Evolutionary conservation across 1,140 invertebrate genomes (phyloP), one percentile per base, ranked within the genome.

Genomic region (Parasteatoda tepidariorum): DNA sequence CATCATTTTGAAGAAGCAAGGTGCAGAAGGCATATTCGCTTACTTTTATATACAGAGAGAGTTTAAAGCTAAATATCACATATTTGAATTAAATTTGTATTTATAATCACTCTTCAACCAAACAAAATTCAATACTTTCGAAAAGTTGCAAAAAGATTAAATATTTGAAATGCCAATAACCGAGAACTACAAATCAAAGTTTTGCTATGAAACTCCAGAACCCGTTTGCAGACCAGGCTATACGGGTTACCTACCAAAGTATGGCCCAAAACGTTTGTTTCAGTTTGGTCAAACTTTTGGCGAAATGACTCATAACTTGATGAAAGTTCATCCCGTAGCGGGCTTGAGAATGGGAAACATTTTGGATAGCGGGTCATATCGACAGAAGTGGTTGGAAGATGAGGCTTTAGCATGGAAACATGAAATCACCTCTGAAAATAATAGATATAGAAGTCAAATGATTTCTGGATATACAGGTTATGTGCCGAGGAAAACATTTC

Each of bases 131-230:
- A n/a, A n/a, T n/a, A n/a, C n/a, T n/a, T n/a, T n/a, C n/a, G n/a
- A n/a, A n/a, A n/a, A n/a, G n/a, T n/a, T n/a, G n/a, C n/a, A n/a
- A n/a, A n/a, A n/a, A n/a, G n/a, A n/a, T n/a, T n/a, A n/a, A n/a
- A n/a, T n/a, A 41, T 13, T 41, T 41, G 13, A 41, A 41, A 78
- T 78, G 75, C 75, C 75, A 15, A 38, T 55, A 0, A 3, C 38
- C 0, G 75, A 78, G 34, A 22, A 78, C 15, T 78, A 78, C 28
- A 22, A 54, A 24, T 5, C 41, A 15, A 66, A 67, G 18, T 28
- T 66, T 26, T 78, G 38, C n/a, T 78, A 66, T 34, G 61, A 78
- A 61, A 62, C 54, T 61, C 78, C 66, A 3, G 78, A 81, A 70
- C 78, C 78, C 11, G n/a, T 9, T 61, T 81, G 30, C 28, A 70